These are phyloP conservation scores for Centropyge bicolor DNA, from an alignment of 2,797 vertebrate genomes.

Conservation along the genomic window DNA sequence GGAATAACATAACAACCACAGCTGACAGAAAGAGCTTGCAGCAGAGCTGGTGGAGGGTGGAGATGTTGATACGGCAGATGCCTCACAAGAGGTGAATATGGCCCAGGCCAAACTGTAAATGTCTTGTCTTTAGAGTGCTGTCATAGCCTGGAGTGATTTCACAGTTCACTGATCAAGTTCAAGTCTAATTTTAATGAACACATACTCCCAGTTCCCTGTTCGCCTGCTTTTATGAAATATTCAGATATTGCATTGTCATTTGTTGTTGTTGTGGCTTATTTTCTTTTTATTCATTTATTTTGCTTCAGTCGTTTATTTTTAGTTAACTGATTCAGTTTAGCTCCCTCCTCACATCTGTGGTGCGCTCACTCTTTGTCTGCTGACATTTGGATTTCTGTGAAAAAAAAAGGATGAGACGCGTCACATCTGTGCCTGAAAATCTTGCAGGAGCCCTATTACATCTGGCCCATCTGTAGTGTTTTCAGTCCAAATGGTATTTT, in stretches of 20 bases:
- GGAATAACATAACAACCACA: background rate
- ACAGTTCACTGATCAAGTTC: slow-evolving; percentile 18
- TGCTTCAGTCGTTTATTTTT: background rate
- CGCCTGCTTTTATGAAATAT: slow-evolving; percentile 22
- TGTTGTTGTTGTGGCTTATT: background rate
- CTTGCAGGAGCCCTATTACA: background rate
- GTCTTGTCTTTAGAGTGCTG: slow-evolving; percentile 45
- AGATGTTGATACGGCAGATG: slow-evolving; percentile 21
- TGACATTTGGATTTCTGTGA: slow-evolving; percentile 28
- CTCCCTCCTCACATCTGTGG: background rate
- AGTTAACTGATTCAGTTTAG: slow-evolving; percentile 16
- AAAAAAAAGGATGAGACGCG: background rate
- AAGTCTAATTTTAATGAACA: slow-evolving; percentile 29
- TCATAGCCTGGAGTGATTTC: slow-evolving; percentile 26
- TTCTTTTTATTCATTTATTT: background rate
- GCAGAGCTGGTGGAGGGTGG: slow-evolving; percentile 32
- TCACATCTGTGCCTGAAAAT: slow-evolving; percentile 12
- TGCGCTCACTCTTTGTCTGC: slow-evolving; percentile 9
- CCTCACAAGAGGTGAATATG: slow-evolving; percentile 20
- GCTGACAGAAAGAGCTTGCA: background rate
- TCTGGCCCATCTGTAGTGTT: background rate
- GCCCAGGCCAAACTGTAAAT: slow-evolving; percentile 4
- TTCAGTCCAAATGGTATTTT: background rate
- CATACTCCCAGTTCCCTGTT: background rate
- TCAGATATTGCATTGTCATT: slow-evolving; percentile 2